Base-by-base conservation (phyloP, 2,113 vertebrate genomes). In the Channa maculata region DNA sequence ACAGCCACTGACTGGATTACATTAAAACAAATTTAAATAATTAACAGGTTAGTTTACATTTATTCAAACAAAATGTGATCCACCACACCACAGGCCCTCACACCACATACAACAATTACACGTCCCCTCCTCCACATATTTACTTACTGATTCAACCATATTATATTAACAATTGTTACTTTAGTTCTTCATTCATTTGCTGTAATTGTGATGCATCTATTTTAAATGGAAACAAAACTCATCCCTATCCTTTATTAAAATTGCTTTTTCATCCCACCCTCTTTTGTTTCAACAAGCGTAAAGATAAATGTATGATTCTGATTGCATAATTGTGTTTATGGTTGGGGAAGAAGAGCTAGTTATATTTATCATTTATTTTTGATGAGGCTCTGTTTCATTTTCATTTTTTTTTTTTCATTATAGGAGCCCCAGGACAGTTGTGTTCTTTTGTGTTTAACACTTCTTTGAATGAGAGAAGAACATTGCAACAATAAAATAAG, bases 281-380 rank as follows among this genome's bases (percentile, higher is more conserved):
- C 46, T 14, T 48, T 36, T 51, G 2, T 57, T 76, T 36, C 36
- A 59, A 53, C 36, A 9, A 66, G 12, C n/a, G 65, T 39, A 36
- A 58, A 53, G 59, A 81, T 66, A 68, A 76, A 80, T 70, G 46
- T 41, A 3, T 49, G 39, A 62, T n/a, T 24, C 52, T 34, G 14
- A 1, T 15, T 0, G 36, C 8, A 59, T 78, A 50, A 75, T 80
- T 65, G 51, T 79, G 73, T 85, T 83, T 73, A 76, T 59, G 55
- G 50, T 69, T 12, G 10, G 39, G 74, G 59, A 73, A 83, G 41
- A 51, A 71, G 51, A 45, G 34, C 72, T 64, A 24, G 9, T 62
- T 75, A 8, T 54, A 50, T 78, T 72, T 69, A 33, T 69, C 50
- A 67, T 81, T 77, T 78, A 78, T 81, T 76, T 84, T 79, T 72